Evolutionary conservation across 2,888 invertebrate genomes (phyloP).

Genomic region (Carterocephalus palaemon): DNA sequence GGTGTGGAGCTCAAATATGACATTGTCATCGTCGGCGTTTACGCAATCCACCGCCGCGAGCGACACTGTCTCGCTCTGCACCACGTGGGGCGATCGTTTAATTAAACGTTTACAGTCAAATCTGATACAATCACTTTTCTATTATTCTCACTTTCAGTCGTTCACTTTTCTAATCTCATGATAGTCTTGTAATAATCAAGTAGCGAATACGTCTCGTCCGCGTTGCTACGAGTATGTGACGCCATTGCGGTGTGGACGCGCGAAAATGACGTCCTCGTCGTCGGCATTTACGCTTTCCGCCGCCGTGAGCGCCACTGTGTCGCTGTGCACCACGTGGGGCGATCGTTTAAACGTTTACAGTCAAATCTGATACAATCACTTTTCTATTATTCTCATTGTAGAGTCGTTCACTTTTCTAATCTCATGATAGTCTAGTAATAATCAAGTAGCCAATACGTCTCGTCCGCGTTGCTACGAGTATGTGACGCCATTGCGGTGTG

Average conservation of each 20-base stretch:
- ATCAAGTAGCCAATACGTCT: neutral
- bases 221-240: slow-evolving; percentile 61
- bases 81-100: slow-evolving; percentile 95
- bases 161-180: no score
- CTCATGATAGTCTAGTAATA: no score
- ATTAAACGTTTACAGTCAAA: no score
- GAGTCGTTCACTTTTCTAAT: no score
- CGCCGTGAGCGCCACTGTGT: slow-evolving; percentile 61
- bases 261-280: slow-evolving; percentile 69
- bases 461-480: slow-evolving; percentile 59
- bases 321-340: slow-evolving; percentile 86
- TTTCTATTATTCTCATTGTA: no score
- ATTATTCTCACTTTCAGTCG: no score
- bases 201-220: no score
- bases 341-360: no score
- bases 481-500: slow-evolving; percentile 54
- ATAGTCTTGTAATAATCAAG: neutral
- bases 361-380: no score
- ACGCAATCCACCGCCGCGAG: slow-evolving; percentile 58
- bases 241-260: slow-evolving; percentile 56
- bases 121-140: no score
- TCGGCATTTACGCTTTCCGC: slow-evolving; percentile 61
- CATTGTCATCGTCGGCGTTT: slow-evolving; percentile 71
- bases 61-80: slow-evolving; percentile 74
- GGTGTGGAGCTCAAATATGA: slow-evolving; percentile 62